Evolutionary conservation across 2,113 vertebrate genomes (phyloP).

Genomic region (Chaetodon auriga): DNA sequence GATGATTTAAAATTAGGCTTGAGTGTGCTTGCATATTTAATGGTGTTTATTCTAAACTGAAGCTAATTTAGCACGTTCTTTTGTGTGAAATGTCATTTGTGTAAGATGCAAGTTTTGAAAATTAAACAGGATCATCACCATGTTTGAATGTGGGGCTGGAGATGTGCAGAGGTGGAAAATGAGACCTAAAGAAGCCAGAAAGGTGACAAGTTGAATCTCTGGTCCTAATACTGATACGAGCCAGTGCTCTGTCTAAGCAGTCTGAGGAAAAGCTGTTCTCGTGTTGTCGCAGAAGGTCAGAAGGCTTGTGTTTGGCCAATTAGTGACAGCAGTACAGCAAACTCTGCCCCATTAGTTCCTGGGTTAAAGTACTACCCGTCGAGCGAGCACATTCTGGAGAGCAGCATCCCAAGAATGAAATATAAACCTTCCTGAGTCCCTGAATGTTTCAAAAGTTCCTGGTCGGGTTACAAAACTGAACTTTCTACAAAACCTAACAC

Average conservation of each 20-base stretch:
- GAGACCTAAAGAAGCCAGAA: neutral
- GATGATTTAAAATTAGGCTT: neutral
- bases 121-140: neutral
- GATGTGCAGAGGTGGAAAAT: neutral
- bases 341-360: neutral
- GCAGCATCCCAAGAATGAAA: neutral
- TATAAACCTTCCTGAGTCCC: neutral
- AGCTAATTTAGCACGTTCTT: neutral
- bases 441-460: neutral
- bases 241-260: neutral
- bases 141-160: neutral
- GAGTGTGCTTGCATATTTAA: neutral
- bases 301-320: neutral
- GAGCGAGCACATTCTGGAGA: neutral
- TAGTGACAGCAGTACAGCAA: neutral
- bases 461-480: neutral
- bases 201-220: neutral
- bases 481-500: neutral
- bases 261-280: neutral
- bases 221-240: neutral
- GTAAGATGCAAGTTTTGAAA: neutral
- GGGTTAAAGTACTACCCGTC: neutral
- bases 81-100: neutral
- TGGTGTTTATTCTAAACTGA: too few species aligned
- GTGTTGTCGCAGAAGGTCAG: neutral